Conservation (phyloP, 2,888 invertebrate species). For the Gastrophysa polygoni region DNA sequence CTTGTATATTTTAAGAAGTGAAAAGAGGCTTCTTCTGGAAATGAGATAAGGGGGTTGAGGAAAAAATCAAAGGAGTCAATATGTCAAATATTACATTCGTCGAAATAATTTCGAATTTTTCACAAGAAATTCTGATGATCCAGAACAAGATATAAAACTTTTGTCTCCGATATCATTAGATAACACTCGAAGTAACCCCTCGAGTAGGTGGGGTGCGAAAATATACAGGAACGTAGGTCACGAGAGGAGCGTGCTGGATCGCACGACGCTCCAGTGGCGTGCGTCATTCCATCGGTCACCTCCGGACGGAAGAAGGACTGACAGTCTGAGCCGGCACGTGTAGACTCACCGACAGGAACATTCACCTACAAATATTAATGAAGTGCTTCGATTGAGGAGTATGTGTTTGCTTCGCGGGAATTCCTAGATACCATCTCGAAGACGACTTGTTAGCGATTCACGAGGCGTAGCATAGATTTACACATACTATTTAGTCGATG, state of each 20-base stretch:
- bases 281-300: constrained; percentile 34
- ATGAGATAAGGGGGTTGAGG: too few species aligned
- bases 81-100: too few species aligned
- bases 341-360: constrained; percentile 46
- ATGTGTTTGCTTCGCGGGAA: constrained; percentile 34
- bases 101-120: too few species aligned
- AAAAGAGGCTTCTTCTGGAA: too few species aligned
- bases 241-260: constrained; percentile 27
- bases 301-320: constrained; percentile 38
- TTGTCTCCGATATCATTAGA: too few species aligned
- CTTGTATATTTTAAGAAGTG: too few species aligned
- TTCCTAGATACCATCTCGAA: constrained; percentile 32
- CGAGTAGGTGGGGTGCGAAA: too few species aligned
- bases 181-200: too few species aligned
- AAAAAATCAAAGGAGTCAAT: too few species aligned
- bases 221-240: too few species aligned
- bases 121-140: too few species aligned
- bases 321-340: constrained; percentile 40
- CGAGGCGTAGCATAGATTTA: constrained; percentile 14
- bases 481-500: constrained; percentile 18
- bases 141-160: too few species aligned
- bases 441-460: constrained; percentile 26
- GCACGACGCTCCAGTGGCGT: constrained; percentile 40
- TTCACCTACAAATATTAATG: constrained; percentile 46
- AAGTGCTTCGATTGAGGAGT: constrained; percentile 35